Conservation (phyloP, 2,797 vertebrate genomes). For the Enteromius afrohamiltoni region DNA sequence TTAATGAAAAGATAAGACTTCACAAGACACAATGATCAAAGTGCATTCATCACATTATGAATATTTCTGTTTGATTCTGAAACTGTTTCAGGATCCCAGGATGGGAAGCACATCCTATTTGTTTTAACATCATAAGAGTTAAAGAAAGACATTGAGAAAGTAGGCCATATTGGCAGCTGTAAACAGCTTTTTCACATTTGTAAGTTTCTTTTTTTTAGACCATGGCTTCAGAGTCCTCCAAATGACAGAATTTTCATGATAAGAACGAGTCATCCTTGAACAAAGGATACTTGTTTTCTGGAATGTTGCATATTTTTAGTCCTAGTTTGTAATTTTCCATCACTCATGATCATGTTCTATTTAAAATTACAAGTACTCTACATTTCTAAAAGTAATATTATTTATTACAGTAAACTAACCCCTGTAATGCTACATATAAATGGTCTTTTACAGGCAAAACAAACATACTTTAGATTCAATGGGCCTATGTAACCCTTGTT, state of each 20-base stretch:
- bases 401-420: neutral
- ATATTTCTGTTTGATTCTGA: neutral
- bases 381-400: neutral
- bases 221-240: constrained; percentile 7
- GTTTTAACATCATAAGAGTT: neutral
- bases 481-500: neutral
- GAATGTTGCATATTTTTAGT: neutral
- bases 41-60: neutral
- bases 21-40: neutral
- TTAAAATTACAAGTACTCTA: neutral
- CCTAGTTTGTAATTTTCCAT: neutral
- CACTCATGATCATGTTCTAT: neutral
- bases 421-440: neutral
- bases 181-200: neutral
- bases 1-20: constrained; percentile 5
- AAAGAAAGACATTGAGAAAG: neutral
- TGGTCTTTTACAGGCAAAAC: neutral
- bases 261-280: constrained; percentile 39
- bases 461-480: neutral
- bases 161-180: neutral
- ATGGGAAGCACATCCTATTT: neutral
- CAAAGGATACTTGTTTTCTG: neutral
- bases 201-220: neutral
- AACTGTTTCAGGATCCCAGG: neutral
- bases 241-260: constrained; percentile 25